phyloP scores from a whole-genome alignment of 92 coral and sea anemone species.

The Porites divaricata region DNA sequence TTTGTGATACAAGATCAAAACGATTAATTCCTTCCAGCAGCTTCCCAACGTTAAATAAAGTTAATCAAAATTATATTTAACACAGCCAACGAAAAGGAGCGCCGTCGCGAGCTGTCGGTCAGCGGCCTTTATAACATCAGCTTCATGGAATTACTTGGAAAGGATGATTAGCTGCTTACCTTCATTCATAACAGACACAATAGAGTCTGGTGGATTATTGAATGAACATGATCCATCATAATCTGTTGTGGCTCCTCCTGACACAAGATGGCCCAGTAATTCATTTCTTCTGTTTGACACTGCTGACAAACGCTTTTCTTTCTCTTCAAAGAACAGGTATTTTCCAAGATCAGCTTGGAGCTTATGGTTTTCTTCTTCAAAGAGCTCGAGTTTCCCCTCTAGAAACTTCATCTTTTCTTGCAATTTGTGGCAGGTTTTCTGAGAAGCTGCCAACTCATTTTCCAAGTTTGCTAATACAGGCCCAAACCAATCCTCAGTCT shows the following conservation, averaged over 20 bases:
- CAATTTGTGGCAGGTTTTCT: not conserved
- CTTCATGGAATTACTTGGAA: too few species aligned
- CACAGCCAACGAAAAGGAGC: too few species aligned
- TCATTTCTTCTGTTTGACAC: not conserved
- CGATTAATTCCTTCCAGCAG: not conserved
- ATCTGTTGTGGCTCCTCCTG: not conserved
- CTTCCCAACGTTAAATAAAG: not conserved
- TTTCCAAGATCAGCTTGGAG: conserved; percentile 12
- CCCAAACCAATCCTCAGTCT: not conserved
- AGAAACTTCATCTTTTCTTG: not conserved
- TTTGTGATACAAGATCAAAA: not conserved
- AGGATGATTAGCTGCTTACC: too few species aligned
- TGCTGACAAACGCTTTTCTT: not conserved
- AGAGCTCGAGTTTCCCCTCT: not conserved
- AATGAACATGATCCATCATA: not conserved
- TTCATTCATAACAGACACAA: too few species aligned
- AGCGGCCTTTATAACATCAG: not conserved
- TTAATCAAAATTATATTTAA: not conserved
- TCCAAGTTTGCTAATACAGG: not conserved
- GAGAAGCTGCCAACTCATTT: not conserved
- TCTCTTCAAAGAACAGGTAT: not conserved
- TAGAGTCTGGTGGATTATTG: too few species aligned
- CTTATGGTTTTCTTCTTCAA: not conserved
- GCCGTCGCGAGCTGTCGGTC: not conserved
- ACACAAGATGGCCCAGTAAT: not conserved